phyloP scores from a whole-genome alignment of 2,797 vertebrate species.

The Anableps anableps region DNA sequence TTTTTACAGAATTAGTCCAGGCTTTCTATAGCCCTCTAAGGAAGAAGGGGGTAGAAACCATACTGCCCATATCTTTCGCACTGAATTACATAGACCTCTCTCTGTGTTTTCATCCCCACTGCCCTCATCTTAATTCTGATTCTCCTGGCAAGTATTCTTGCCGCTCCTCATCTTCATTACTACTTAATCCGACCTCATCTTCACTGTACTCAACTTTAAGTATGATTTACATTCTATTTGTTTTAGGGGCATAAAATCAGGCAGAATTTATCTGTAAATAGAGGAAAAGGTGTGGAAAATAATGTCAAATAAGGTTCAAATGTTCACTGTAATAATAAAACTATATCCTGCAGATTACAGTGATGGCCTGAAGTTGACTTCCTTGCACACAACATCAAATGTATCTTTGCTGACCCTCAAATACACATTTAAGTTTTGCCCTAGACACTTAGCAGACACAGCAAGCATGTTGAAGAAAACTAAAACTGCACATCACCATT shows the following conservation, averaged over 20 bases:
- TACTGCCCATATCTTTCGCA: neutral
- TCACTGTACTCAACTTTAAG: neutral
- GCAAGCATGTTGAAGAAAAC: neutral
- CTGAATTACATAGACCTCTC: neutral
- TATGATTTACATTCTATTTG: neutral
- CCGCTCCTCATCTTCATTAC: neutral
- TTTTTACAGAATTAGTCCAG: neutral
- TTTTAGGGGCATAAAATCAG: neutral
- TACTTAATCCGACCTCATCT: neutral
- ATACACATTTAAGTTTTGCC: neutral
- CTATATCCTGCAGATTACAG: neutral
- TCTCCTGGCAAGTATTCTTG: neutral
- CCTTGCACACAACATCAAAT: neutral
- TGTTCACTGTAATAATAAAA: neutral
- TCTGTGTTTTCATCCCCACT: neutral
- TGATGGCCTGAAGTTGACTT: neutral
- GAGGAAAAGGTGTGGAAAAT: neutral
- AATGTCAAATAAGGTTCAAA: neutral
- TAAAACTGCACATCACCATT: neutral
- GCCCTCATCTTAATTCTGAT: neutral
- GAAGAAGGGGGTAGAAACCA: neutral
- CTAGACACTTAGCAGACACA: neutral
- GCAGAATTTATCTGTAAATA: neutral
- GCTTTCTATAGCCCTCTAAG: neutral
- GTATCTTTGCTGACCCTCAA: neutral